phyloP scores from a whole-genome alignment of 2,888 invertebrate genomes.

The Mythimna lalbum region DNA sequence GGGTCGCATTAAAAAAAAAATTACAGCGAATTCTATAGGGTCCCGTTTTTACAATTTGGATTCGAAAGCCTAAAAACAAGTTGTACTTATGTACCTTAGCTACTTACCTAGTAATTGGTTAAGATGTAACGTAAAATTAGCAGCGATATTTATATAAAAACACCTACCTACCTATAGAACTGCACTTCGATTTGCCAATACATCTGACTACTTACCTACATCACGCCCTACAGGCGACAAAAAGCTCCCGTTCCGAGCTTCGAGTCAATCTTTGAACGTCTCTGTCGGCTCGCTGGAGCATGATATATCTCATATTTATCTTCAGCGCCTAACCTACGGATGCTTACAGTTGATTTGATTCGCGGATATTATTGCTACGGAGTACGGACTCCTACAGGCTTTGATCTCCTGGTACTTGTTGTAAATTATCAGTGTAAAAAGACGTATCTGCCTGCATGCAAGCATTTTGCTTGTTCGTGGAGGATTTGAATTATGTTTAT shows the following conservation, averaged over 20 bases:
- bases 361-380: slow-evolving; percentile 46
- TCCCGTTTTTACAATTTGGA: too few species aligned
- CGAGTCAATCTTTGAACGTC: slow-evolving; percentile 48
- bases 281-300: slow-evolving; percentile 16
- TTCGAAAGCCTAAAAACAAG: too few species aligned
- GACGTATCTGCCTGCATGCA: slow-evolving; percentile 42
- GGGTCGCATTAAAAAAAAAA: too few species aligned
- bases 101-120: too few species aligned
- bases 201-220: too few species aligned
- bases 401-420: slow-evolving; percentile 64
- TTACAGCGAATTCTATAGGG: too few species aligned
- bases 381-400: slow-evolving; percentile 42
- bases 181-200: not conserved
- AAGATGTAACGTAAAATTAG: too few species aligned
- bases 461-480: too few species aligned
- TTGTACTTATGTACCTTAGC: too few species aligned
- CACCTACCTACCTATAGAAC: not conserved
- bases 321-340: slow-evolving; percentile 21
- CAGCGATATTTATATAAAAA: too few species aligned
- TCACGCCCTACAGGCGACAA: slow-evolving; percentile 14
- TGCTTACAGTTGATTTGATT: slow-evolving; percentile 34
- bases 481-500: too few species aligned
- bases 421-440: slow-evolving; percentile 57
- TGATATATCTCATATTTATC: slow-evolving; percentile 52
- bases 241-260: slow-evolving; percentile 22